phyloP scores from a whole-genome alignment of 2,888 invertebrate species.

The Pachliopta kotzebuea region DNA sequence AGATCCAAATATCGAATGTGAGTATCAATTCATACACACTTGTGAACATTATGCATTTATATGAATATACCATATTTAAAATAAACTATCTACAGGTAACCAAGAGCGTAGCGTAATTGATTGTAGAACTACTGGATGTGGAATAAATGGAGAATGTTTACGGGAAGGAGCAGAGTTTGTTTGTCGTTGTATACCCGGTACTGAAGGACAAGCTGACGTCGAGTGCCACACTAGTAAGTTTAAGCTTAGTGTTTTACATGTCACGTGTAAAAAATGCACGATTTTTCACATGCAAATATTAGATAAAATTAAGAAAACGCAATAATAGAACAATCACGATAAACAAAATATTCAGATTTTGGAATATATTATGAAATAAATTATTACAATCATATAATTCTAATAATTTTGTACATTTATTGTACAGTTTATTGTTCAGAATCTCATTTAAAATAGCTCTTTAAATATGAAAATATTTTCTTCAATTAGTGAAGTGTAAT shows the following conservation, averaged over 20 bases:
- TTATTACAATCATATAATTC: background rate
- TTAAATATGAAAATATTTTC: background rate
- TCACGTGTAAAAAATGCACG: constrained; percentile 78
- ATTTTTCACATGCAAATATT: constrained; percentile 30
- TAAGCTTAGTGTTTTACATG: constrained; percentile 31
- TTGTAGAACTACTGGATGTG: constrained; percentile 92
- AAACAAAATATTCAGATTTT: background rate
- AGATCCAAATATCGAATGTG: constrained; percentile 92
- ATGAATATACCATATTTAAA: background rate
- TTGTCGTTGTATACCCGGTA: constrained; percentile 89
- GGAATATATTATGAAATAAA: background rate
- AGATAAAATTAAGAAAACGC: background rate
- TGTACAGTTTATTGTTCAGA: background rate
- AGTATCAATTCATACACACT: constrained; percentile 57
- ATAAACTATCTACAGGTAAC: constrained; percentile 66
- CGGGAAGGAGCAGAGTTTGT: constrained; percentile 91
- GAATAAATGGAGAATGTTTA: constrained; percentile 92
- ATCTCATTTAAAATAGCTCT: background rate
- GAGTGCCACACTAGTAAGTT: constrained; percentile 83
- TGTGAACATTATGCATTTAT: background rate
- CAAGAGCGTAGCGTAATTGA: constrained; percentile 83
- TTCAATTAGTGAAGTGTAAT: background rate
- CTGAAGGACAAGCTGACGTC: constrained; percentile 85
- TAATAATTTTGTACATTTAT: constrained; percentile 18
- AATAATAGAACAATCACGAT: background rate